Evolutionary conservation across 2,113 vertebrate genomes (phyloP).

Genomic region (Oreochromis aureus): DNA sequence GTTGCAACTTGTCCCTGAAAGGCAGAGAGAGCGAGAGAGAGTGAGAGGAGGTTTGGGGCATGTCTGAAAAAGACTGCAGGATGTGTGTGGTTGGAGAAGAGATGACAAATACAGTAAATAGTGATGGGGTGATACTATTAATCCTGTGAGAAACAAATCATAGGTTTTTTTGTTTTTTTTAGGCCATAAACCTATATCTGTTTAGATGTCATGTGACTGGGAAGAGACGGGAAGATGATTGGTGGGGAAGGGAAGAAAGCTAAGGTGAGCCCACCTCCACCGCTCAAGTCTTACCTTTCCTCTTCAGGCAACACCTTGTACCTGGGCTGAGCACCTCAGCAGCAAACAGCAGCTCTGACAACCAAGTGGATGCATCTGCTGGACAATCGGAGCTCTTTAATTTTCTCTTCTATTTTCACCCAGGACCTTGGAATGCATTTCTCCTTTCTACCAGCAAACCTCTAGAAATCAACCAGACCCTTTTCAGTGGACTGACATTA

Average conservation of each 20-base stretch:
- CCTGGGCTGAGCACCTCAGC: neutral
- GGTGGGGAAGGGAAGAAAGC: conserved; percentile 16
- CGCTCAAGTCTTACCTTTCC: conserved; percentile 21
- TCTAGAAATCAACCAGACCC: neutral
- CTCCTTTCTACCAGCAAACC: neutral
- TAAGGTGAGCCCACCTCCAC: conserved; percentile 56
- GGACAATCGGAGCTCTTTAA: neutral
- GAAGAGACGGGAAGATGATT: conserved; percentile 15
- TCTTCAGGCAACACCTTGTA: conserved; percentile 24
- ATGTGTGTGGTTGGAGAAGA: neutral
- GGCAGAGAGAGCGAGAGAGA: neutral
- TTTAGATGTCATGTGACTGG: conserved; percentile 63
- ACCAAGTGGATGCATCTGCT: neutral
- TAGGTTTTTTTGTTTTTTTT: neutral
- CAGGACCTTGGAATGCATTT: conserved; percentile 22
- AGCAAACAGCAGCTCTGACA: neutral
- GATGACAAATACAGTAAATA: neutral
- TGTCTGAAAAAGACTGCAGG: neutral
- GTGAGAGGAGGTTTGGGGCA: neutral
- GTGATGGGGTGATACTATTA: conserved; percentile 8
- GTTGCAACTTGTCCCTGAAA: conserved; percentile 57
- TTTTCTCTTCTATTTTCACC: neutral
- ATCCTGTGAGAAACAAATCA: conserved; percentile 52
- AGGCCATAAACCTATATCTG: conserved; percentile 31
- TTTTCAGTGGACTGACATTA: neutral